Percentiles rank a stretch among this genome's conserved stretches.
These are phyloP conservation scores for Battus philenor DNA, from an alignment of 1,140 invertebrate species.

Conservation along the genomic window DNA sequence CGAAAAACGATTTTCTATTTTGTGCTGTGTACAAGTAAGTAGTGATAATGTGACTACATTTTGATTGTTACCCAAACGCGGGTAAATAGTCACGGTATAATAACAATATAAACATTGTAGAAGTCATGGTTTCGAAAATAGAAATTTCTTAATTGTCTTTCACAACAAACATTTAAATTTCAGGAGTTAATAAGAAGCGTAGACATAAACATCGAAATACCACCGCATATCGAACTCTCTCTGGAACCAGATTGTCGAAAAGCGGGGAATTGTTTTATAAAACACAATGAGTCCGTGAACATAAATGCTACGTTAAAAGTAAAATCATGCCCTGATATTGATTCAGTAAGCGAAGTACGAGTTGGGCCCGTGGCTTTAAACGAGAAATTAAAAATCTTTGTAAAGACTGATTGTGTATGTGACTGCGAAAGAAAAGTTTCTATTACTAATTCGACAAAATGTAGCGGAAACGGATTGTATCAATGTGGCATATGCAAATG, in stretches of 20 bases:
- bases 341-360: slow-evolving; percentile 20
- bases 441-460: slow-evolving; percentile 69
- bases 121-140: too few relatives aligned
- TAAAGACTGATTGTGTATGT: slow-evolving; percentile 73
- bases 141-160: too few relatives aligned
- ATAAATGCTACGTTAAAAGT: slow-evolving; percentile 35
- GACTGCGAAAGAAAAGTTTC: slow-evolving; percentile 60
- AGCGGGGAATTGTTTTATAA: slow-evolving; percentile 28
- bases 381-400: slow-evolving; percentile 36
- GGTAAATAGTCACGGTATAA: too few relatives aligned
- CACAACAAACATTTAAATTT: too few relatives aligned
- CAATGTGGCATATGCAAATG: slow-evolving; percentile 88
- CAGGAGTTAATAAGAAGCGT: slow-evolving; percentile 31
- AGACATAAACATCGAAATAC: slow-evolving; percentile 27
- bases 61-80: too few relatives aligned
- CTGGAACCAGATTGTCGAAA: slow-evolving; percentile 36
- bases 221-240: slow-evolving; percentile 29
- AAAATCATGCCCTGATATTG: slow-evolving; percentile 23
- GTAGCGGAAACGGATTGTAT: slow-evolving; percentile 74
- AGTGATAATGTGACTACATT: too few relatives aligned
- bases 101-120: too few relatives aligned
- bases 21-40: too few relatives aligned
- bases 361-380: slow-evolving; percentile 32
- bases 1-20: too few relatives aligned
- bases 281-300: slow-evolving; percentile 22